Percentiles rank a stretch among this genome's conserved stretches.
Conservation (phyloP, 2,113 vertebrate species). For the Pelecanoides urinatrix region DNA sequence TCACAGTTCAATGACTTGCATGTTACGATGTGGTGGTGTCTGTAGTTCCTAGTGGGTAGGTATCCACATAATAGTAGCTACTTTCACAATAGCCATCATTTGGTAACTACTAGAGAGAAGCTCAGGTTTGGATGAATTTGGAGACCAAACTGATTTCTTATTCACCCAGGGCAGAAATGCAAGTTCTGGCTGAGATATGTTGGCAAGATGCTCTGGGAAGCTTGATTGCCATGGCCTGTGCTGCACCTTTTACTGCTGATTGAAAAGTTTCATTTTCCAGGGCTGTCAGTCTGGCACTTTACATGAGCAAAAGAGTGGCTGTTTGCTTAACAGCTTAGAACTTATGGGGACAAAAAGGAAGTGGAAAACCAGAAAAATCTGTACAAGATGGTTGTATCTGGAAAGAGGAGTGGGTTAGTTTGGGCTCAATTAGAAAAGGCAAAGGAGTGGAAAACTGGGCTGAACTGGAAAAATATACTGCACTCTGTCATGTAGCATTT, state of each 20-base stretch:
- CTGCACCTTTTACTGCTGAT: neutral
- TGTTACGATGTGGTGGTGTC: neutral
- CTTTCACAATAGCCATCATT: neutral
- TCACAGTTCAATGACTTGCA: neutral
- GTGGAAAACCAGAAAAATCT: constrained; percentile 14
- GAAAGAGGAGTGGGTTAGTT: constrained; percentile 35
- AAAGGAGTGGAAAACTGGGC: constrained; percentile 72
- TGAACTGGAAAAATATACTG: constrained; percentile 67
- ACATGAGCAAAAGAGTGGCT: neutral
- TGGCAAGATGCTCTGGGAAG: neutral
- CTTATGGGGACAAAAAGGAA: constrained; percentile 10
- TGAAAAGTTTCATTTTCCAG: constrained; percentile 26
- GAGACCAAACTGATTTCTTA: neutral
- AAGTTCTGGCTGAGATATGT: neutral
- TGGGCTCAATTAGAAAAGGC: constrained; percentile 61
- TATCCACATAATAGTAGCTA: neutral
- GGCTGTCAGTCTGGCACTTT: constrained; percentile 2
- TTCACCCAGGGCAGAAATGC: neutral
- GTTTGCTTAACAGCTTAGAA: constrained; percentile 30
- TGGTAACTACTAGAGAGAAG: neutral
- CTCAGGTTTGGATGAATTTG: neutral
- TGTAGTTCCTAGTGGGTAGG: neutral
- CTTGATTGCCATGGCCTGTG: neutral
- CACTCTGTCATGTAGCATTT: constrained; percentile 10
- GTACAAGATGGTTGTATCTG: neutral